A percentile compares a stretch with the other conserved stretches of the same genome.
Conservation (phyloP, 2,113 vertebrate genomes). For the Tursiops truncatus region DNA sequence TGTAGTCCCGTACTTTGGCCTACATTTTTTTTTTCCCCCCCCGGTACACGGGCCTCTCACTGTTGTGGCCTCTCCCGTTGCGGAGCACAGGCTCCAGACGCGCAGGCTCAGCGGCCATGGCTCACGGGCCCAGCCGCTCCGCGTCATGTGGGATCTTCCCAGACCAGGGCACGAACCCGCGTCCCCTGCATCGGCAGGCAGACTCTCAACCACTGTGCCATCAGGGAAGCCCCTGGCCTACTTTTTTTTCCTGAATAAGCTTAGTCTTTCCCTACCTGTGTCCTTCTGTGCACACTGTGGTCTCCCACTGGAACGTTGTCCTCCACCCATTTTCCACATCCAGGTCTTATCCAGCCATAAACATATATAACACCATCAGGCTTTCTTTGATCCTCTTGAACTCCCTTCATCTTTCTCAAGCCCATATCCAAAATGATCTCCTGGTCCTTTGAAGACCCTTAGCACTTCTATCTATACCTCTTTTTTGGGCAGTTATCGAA, state of each 20-base stretch:
- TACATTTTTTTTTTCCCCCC: no score
- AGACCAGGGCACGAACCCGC: no score
- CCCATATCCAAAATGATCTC: background rate
- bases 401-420: background rate
- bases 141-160: no score
- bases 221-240: background rate
- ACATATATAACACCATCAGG: no score
- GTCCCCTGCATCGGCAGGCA: no score
- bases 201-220: no score
- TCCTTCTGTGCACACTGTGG: background rate
- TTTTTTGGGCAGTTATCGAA: background rate
- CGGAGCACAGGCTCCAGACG: no score
- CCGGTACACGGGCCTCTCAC: no score
- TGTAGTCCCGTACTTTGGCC: background rate
- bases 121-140: no score
- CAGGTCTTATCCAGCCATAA: background rate
- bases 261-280: background rate
- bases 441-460: background rate
- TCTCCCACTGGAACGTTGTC: background rate
- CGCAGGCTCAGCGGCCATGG: no score
- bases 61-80: no score
- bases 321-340: background rate
- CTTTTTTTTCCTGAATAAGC: background rate
- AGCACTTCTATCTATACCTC: background rate
- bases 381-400: background rate